phyloP scores from a whole-genome alignment of 2,888 invertebrate genomes.

The Microctonus aethiopoides region DNA sequence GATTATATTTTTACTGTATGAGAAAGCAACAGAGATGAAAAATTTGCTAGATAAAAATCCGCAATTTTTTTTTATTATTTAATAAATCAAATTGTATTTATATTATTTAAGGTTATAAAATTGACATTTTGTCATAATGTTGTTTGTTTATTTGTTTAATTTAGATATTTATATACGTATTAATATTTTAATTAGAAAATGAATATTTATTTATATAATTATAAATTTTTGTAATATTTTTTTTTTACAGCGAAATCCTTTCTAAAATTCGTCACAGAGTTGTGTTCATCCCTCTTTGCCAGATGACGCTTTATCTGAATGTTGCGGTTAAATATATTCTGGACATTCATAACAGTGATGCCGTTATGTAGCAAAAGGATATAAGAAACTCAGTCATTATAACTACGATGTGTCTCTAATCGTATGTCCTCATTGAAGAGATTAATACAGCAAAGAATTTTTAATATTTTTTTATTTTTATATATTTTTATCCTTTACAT shows the following conservation, averaged over 20 bases:
- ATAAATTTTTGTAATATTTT: not conserved
- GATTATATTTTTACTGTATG: not conserved
- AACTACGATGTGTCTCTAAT: conserved; percentile 23
- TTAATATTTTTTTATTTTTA: not conserved
- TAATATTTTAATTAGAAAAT: too few relatives aligned
- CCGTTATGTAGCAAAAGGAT: conserved; percentile 13
- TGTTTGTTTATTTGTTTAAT: not conserved
- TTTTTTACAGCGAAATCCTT: not conserved
- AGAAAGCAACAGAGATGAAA: not conserved
- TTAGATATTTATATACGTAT: not conserved
- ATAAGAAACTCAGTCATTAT: conserved; percentile 18
- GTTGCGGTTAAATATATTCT: not conserved
- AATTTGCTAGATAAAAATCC: not conserved
- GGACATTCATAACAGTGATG: not conserved
- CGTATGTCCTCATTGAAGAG: conserved; percentile 11
- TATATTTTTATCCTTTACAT: not conserved
- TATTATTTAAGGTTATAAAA: not conserved
- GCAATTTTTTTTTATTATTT: conserved; percentile 11
- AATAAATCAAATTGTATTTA: not conserved
- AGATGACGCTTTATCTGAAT: conserved; percentile 23
- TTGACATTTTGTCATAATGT: conserved; percentile 7
- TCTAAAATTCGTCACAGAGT: conserved; percentile 12
- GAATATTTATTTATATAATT: not conserved
- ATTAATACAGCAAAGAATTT: not conserved
- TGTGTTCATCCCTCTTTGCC: conserved; percentile 3